A percentile compares a stretch with the other conserved stretches of the same genome.
Evolutionary conservation across 2,113 vertebrate genomes (phyloP).

Genomic region (Coregonus clupeaformis): DNA sequence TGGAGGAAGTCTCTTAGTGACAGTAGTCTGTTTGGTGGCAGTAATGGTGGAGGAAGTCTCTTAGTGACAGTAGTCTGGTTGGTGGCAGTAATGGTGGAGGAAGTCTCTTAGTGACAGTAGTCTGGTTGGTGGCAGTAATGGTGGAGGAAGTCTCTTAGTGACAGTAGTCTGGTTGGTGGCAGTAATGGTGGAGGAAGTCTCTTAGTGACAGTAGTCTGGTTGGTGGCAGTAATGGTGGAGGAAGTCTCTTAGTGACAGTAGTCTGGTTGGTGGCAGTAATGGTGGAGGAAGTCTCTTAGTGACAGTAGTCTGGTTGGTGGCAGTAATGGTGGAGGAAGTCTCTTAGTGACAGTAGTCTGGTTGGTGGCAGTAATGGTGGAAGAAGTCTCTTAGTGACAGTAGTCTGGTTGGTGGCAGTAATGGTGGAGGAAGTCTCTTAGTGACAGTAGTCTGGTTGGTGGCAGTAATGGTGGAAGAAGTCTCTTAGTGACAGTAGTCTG

Average conservation of each 20-base stretch:
- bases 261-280: slow-evolving; percentile 65
- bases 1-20: not conserved
- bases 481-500: slow-evolving; percentile 12
- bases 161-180: slow-evolving; percentile 52
- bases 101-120: no score
- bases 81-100: slow-evolving; percentile 57
- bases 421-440: slow-evolving; percentile 3
- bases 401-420: slow-evolving; percentile 63
- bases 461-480: slow-evolving; percentile 49
- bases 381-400: no score
- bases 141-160: not conserved
- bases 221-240: slow-evolving; percentile 59
- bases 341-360: slow-evolving; percentile 22
- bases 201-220: slow-evolving; percentile 26
- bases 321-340: slow-evolving; percentile 46
- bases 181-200: slow-evolving; percentile 43
- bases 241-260: no score
- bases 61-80: slow-evolving; percentile 33
- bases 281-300: not conserved
- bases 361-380: slow-evolving; percentile 60
- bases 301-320: slow-evolving; percentile 49
- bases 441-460: slow-evolving; percentile 46
- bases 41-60: slow-evolving; percentile 39
- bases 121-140: slow-evolving; percentile 66
- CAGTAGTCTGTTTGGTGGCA: slow-evolving; percentile 55